phyloP scores from a whole-genome alignment of 1,140 invertebrate species.

The Cydia fagiglandana region DNA sequence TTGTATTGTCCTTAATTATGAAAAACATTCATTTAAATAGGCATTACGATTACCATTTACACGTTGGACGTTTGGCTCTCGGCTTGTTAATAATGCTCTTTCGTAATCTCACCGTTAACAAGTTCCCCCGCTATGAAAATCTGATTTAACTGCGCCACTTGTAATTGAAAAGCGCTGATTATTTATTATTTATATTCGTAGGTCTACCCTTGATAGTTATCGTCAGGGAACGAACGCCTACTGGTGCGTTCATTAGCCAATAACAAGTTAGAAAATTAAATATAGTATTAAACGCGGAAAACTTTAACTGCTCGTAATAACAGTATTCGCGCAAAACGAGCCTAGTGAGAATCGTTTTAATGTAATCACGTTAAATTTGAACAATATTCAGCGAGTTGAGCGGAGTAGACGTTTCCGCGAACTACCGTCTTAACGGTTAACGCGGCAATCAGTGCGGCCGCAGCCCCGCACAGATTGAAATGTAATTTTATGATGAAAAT shows the following conservation, averaged over 20 bases:
- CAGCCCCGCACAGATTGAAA: constrained; percentile 47
- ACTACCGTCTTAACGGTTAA: constrained; percentile 62
- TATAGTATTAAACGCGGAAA: constrained; percentile 3
- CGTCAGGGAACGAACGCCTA: constrained; percentile 12
- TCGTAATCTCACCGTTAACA: constrained; percentile 19
- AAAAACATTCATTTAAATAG: neutral
- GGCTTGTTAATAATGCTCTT: constrained; percentile 14
- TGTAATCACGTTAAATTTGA: constrained; percentile 55
- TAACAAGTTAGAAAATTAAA: neutral
- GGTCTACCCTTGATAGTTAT: constrained; percentile 17
- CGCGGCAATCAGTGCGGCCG: constrained; percentile 47
- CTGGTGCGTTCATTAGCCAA: constrained; percentile 16
- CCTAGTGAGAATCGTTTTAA: constrained; percentile 50
- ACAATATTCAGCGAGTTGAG: constrained; percentile 34
- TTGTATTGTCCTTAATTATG: neutral
- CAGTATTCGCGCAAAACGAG: constrained; percentile 35
- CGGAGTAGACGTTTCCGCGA: constrained; percentile 50
- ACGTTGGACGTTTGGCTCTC: neutral
- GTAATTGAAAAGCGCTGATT: constrained; percentile 36
- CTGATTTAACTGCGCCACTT: constrained; percentile 34
- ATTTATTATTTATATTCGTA: constrained; percentile 30
- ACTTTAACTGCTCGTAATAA: constrained; percentile 27
- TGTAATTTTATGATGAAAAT: constrained; percentile 52
- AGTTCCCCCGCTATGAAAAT: constrained; percentile 29
- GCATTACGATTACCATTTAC: constrained; percentile 16